Evolutionary conservation across 1,140 invertebrate species (phyloP).

Genomic region (Micrasema longulum): DNA sequence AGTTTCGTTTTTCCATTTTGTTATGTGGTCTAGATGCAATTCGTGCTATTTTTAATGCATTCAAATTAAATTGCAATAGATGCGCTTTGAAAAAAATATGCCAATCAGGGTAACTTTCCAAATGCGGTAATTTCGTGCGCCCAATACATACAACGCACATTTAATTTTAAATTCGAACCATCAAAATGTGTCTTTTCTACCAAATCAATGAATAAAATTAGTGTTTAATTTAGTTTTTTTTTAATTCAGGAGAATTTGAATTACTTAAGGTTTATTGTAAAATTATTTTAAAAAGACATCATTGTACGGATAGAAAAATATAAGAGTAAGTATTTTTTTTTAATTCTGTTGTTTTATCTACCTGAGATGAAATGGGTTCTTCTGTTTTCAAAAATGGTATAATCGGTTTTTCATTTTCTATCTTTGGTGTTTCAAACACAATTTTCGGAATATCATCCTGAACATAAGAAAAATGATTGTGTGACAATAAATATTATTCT

Average conservation of each 20-base stretch:
- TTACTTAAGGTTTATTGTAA: too few relatives aligned
- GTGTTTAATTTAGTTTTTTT: too few relatives aligned
- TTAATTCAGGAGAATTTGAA: too few relatives aligned
- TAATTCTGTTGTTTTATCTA: conserved; percentile 20
- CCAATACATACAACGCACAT: neutral
- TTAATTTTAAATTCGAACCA: conserved; percentile 4
- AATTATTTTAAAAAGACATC: too few relatives aligned
- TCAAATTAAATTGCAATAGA: neutral
- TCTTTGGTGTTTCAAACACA: conserved; percentile 51
- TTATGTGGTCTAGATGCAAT: conserved; percentile 7
- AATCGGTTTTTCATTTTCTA: conserved; percentile 15
- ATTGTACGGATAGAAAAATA: too few relatives aligned
- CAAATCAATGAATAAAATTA: too few relatives aligned
- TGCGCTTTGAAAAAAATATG: conserved; percentile 19
- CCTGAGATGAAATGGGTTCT: neutral
- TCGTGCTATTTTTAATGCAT: conserved; percentile 22
- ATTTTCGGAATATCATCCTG: conserved; percentile 53
- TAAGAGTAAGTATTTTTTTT: too few relatives aligned
- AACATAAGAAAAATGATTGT: conserved; percentile 29
- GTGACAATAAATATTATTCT: neutral
- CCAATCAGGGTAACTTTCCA: conserved; percentile 15
- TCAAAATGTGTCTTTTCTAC: neutral
- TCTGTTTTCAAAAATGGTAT: conserved; percentile 20
- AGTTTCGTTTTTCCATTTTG: too few relatives aligned
- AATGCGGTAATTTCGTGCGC: conserved; percentile 30